Base-by-base conservation (phyloP, 2,797 vertebrate species). In the Coreius guichenoti region DNA sequence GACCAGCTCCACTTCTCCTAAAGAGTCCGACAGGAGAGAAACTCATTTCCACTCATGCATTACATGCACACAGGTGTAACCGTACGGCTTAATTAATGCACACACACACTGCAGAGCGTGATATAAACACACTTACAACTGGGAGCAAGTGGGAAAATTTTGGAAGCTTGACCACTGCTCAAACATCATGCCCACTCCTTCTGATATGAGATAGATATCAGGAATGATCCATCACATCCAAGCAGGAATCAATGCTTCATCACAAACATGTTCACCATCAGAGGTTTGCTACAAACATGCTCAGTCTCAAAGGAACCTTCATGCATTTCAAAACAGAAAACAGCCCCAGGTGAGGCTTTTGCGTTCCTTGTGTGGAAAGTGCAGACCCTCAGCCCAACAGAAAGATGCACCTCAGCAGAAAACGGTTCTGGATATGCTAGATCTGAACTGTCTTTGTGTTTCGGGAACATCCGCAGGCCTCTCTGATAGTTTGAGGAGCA, bases 401-500 rank as follows among this genome's bases (percentile, higher is more conserved):
- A 51, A 12, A 26, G 7, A 23, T 17, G 13, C 29, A 9, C 51
- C 14, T 67, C 43, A 26, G 39, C 43, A 49, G 31, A 49, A 74
- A 19, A 12, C 3, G 58, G 4, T 9, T 31, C 13, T 14, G 47
- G 26, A 36, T 19, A 4, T 17, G 43, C 19, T 14, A 31, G 11
- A 33, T n/a, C 8, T 1, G 0, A 36, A 23, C 29, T 11, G 2
- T 51, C 54, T 56, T 56, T 56, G 54, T 56, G 54, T 33, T 68
- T 12, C 19, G 16, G 26, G 21, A 45, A 77, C 26, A 43, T 23
- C 72, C 76, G n/a, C 74, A 84, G 74, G 82, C 82, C 74, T 84
- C 63, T 69, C 43, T 29, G 33, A 84, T 43, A 84, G 63, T 68
- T 77, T 78, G n/a, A 77, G 49, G 47, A 31, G 36, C 63, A 78